Conservation (phyloP, 2,113 vertebrate species). For the Pitta sordida region DNA sequence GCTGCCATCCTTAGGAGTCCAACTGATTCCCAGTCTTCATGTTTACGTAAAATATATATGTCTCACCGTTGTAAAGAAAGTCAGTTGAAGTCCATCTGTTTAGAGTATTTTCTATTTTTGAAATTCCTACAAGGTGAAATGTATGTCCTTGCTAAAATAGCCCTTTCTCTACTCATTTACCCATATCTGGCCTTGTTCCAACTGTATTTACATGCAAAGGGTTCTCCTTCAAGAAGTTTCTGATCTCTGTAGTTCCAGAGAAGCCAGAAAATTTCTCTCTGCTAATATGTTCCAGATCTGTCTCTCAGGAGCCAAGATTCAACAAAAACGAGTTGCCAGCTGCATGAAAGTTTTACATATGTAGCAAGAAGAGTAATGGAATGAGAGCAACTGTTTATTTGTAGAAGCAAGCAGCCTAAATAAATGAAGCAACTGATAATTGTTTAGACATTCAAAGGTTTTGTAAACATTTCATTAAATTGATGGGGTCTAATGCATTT, state of each 20-base stretch:
- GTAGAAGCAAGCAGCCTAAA: constrained; percentile 33
- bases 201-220: not conserved
- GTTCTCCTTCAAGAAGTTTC: not conserved
- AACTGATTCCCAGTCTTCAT: not conserved
- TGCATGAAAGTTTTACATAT: not conserved
- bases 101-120: not conserved
- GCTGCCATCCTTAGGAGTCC: not conserved
- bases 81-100: not conserved
- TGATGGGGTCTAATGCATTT: not conserved
- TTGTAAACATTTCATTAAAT: constrained; percentile 30
- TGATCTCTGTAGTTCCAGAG: not conserved
- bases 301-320: not conserved
- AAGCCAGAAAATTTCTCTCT: not conserved
- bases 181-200: not conserved
- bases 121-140: not conserved
- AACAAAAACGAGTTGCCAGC: not conserved
- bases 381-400: constrained; percentile 43
- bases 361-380: constrained; percentile 11
- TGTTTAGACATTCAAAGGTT: constrained; percentile 32
- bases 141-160: not conserved
- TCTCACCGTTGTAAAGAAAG: rapidly evolving
- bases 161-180: not conserved
- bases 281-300: not conserved
- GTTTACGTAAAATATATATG: not conserved
- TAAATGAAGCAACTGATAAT: constrained; percentile 46